Percentiles rank a stretch among this genome's conserved stretches.
Conservation (phyloP, 1,140 invertebrate species). For the Drosophila kikkawai region DNA sequence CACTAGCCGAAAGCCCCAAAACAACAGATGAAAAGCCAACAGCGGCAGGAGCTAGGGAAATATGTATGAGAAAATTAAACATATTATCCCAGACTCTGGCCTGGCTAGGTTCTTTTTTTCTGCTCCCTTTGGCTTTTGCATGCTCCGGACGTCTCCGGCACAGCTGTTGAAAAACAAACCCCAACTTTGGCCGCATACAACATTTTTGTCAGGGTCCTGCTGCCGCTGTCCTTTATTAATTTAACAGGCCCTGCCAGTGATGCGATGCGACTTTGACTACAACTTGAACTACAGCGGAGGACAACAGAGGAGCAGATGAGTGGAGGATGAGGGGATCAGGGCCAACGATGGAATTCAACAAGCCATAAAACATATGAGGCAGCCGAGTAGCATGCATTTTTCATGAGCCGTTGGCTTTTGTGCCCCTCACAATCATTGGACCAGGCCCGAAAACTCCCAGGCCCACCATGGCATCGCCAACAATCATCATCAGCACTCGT, state of each 20-base stretch:
- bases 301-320: not conserved
- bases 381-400: slow-evolving; percentile 77
- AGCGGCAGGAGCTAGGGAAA: slow-evolving; percentile 24
- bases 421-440: slow-evolving; percentile 77
- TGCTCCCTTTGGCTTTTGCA: slow-evolving; percentile 16
- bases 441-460: slow-evolving; percentile 30
- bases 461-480: slow-evolving; percentile 15
- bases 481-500: slow-evolving; percentile 50
- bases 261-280: slow-evolving; percentile 73
- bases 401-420: slow-evolving; percentile 84
- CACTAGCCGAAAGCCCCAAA: slow-evolving; percentile 37
- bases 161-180: slow-evolving; percentile 81
- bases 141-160: slow-evolving; percentile 56
- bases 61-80: slow-evolving; percentile 74
- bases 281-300: slow-evolving; percentile 71
- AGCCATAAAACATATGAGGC: slow-evolving; percentile 84
- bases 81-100: slow-evolving; percentile 49
- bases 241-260: slow-evolving; percentile 64
- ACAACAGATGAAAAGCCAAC: slow-evolving; percentile 27
- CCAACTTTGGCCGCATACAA: slow-evolving; percentile 66
- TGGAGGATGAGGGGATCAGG: not conserved
- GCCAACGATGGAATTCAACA: slow-evolving; percentile 71
- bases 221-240: slow-evolving; percentile 75
- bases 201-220: slow-evolving; percentile 59
- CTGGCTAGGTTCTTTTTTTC: not conserved